Base-by-base conservation (phyloP, 2,888 invertebrate genomes). In the Chalcosyrphus nemorum region DNA sequence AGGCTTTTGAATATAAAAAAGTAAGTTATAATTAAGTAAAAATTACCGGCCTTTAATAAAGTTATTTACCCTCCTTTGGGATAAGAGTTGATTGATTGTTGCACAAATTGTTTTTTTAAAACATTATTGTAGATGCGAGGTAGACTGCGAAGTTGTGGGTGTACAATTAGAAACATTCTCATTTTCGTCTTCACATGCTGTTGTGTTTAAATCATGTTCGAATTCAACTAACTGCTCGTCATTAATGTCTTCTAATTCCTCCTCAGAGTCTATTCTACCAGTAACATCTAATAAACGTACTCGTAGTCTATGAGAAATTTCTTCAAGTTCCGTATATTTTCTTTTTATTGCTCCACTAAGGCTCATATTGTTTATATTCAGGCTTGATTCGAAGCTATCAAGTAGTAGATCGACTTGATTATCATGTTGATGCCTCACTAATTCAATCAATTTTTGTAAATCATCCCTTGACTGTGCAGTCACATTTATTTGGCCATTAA, bases 401-500 rank as follows among this genome's bases (percentile, higher is more conserved):
- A 90, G 89, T 15, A 88, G 88, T 9, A 89, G 86, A 32, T 89
- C 90, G 21, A 87, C 61, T 72, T 78, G 57, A n/a, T 43, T 72
- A 3, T 61, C 72, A 11, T 41, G 17, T 24, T 13, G 32, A 11
- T 56, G 13, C 0, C 45, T 57, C 7, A 74, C 43, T n/a, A 74
- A 32, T 35, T 61, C 41, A 2, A 52, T 59, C 15, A 86, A 32
- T 59, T 74, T 65, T 13, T 57, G 13, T 7, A 87, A 27, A 87
- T 93, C 92, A 86, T 93, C 93, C 68, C 93, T 84, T 3, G 94
- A 93, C 63, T 92, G 93, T 61, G 94, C 92, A 82, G 92, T 92
- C 87, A 94, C 93, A 89, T 94, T 93, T 50, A 94, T 92, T 88
- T 94, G 94, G 1, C 94, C 94, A 80, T 93, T 93, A 54, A 93